Conservation (phyloP, 2,797 vertebrate genomes). For the Cirrhinus mrigala region DNA sequence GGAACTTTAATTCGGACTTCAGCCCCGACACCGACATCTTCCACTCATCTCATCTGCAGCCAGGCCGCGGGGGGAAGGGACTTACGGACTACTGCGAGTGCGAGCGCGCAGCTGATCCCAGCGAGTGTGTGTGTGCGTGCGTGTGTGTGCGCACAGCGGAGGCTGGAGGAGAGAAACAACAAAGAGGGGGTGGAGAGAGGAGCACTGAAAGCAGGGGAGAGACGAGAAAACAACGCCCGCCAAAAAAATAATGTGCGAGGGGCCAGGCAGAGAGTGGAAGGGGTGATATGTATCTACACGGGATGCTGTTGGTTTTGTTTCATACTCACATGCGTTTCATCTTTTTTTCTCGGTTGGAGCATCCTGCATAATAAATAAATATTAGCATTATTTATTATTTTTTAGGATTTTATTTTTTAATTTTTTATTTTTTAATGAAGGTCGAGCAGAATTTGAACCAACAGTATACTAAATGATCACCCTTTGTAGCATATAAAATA, state of each 20-base stretch:
- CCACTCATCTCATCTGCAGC: constrained; percentile 89
- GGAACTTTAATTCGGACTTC: constrained; percentile 97
- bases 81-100: constrained; percentile 43
- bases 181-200: constrained; percentile 45
- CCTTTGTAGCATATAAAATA: too few species aligned
- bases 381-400: too few species aligned
- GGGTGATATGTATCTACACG: not conserved
- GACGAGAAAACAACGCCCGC: constrained; percentile 39
- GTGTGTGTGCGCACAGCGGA: not conserved
- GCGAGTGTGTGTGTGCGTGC: not conserved
- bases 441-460: too few species aligned
- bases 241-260: not conserved
- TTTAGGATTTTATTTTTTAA: too few species aligned
- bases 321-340: not conserved
- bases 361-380: not conserved
- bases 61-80: constrained; percentile 76
- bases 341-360: not conserved
- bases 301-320: too few species aligned
- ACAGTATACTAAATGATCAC: too few species aligned
- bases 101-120: constrained; percentile 52
- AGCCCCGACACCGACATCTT: constrained; percentile 99
- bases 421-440: too few species aligned
- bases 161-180: constrained; percentile 41
- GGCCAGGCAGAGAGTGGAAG: not conserved
- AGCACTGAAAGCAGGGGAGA: constrained; percentile 2